Conservation (phyloP, 2,797 vertebrate species). For the Crocidura indochinensis region DNA sequence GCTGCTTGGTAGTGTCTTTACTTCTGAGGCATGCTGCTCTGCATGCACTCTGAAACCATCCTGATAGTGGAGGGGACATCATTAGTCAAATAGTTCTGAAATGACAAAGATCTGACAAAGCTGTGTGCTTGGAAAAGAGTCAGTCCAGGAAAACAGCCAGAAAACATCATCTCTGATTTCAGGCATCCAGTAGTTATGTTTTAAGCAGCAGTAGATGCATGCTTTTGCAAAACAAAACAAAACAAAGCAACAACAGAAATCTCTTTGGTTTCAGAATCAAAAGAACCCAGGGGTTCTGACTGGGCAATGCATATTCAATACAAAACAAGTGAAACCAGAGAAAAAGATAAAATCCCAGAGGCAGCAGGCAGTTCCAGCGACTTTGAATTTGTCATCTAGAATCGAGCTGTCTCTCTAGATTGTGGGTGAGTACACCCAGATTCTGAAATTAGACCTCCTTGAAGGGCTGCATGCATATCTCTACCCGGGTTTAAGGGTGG, state of each 20-base stretch:
- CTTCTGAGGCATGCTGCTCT: slow-evolving; percentile 57
- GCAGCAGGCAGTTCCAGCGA: not conserved
- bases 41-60: slow-evolving; percentile 41
- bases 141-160: slow-evolving; percentile 82
- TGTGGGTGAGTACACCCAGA: not conserved
- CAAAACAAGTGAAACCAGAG: not conserved
- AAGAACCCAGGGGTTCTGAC: slow-evolving; percentile 40
- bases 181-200: slow-evolving; percentile 62
- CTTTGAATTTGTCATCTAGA: not conserved
- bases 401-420: not conserved
- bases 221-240: slow-evolving; percentile 63
- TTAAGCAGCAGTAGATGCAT: slow-evolving; percentile 63
- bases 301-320: not conserved
- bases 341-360: not conserved
- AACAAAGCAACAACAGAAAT: slow-evolving; percentile 10
- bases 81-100: slow-evolving; percentile 79
- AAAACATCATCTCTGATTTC: slow-evolving; percentile 75
- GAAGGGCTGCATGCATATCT: not conserved
- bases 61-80: slow-evolving; percentile 69
- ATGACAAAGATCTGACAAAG: slow-evolving; percentile 80
- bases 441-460: slow-evolving; percentile 31
- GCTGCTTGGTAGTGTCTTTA: not conserved
- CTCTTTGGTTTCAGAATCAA: slow-evolving; percentile 61
- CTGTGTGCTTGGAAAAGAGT: slow-evolving; percentile 72
- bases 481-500: not conserved